phyloP scores from a whole-genome alignment of 2,797 vertebrate genomes.

The Enteromius treurensis region DNA sequence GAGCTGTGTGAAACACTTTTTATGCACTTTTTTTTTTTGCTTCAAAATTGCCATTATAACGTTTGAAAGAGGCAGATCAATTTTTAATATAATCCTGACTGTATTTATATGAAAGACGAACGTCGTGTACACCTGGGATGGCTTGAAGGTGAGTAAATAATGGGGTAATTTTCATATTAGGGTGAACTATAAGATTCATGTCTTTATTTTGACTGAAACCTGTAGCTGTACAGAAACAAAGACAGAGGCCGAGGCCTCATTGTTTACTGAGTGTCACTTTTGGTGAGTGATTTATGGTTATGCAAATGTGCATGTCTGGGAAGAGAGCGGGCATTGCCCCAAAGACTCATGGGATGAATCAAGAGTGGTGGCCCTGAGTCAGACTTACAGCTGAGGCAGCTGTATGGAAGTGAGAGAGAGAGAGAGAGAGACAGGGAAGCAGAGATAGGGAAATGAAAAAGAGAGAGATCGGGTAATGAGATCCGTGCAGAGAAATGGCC shows the following conservation, averaged over 20 bases:
- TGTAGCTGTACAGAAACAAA: neutral
- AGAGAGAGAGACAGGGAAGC: neutral
- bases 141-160: neutral
- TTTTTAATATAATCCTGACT: neutral
- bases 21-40: neutral
- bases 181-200: neutral
- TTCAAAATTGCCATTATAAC: neutral
- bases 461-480: conserved; percentile 42
- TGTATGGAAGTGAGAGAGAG: conserved; percentile 53
- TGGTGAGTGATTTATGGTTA: conserved; percentile 75
- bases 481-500: conserved; percentile 61
- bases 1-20: neutral
- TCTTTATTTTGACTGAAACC: neutral
- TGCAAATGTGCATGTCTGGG: conserved; percentile 74
- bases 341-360: conserved; percentile 61
- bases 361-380: conserved; percentile 69
- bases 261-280: conserved; percentile 65
- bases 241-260: conserved; percentile 38
- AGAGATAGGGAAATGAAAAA: conserved; percentile 43
- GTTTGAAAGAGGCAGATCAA: neutral
- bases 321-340: conserved; percentile 68
- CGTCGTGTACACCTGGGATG: neutral
- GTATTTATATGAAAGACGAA: neutral
- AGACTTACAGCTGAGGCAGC: conserved; percentile 75
- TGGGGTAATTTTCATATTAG: neutral